Base-by-base conservation (phyloP, 2,888 invertebrate species). In the Aporophyla nigra region DNA sequence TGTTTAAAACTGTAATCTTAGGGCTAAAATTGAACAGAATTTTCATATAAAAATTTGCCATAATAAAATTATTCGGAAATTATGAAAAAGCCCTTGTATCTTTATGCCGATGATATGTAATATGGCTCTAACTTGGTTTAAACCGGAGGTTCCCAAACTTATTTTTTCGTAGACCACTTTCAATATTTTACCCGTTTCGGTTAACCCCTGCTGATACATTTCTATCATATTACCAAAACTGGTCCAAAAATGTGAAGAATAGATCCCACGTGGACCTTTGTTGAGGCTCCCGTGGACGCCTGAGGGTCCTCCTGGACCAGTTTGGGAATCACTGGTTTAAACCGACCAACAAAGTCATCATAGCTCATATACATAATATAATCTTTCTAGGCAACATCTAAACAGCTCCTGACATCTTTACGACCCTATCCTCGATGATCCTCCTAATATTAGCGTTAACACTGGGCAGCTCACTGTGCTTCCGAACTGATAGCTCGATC, bases 401-500 rank as follows among this genome's bases (percentile, higher is more conserved):
- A 21, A 46, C 6, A 40, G 49, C 24, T 1, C 24, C 78, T 1
- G 86, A 77, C 90, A 92, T 93, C 68, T 89, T 94, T 0, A 91
- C 90, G 5, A 96, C 90, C 43, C 95, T 91, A 2, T 95, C 91
- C 27, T 94, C 90, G 5, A 96, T 96, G 5, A 95, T 91, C 56
- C 94, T 97, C 70, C 97, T 98, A 59, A 99, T 99, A 91, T 99
- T 99, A 0, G 98, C 98, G 94, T 99, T 98, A 0, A 99, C 98
- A 90, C 98, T 97, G 7, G 98, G 97, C 77, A 99, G 91, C 0
- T 97, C 95, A 10, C 95, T 96, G 63, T 97, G 97, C 74, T 95
- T 97, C 70, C 98, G 95, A 0, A 98, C 97, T 0, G 98, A 97
- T 74, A 97, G 96, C 96, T 99, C 99, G 82, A 99, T 99, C 92